phyloP scores from a whole-genome alignment of 1,140 invertebrate species.

The Varroa destructor region DNA sequence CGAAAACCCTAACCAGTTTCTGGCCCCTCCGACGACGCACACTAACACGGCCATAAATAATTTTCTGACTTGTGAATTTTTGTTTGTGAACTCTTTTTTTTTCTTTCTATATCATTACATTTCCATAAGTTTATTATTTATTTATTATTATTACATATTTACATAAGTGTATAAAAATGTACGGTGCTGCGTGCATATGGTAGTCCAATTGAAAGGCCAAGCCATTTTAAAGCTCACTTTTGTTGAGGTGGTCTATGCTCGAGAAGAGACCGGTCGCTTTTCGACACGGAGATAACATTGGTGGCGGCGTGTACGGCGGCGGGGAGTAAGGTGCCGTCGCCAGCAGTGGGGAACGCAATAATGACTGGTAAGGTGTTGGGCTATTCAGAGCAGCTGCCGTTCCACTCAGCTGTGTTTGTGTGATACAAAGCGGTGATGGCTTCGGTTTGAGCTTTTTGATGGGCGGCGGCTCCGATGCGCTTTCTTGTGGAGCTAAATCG shows the following conservation, averaged over 20 bases:
- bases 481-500: constrained; percentile 32
- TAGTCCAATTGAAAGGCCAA: no score
- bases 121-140: no score
- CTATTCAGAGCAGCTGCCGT: constrained; percentile 45
- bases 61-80: no score
- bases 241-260: constrained; percentile 37
- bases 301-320: constrained; percentile 69
- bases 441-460: constrained; percentile 49
- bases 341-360: constrained; percentile 7
- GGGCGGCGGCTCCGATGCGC: constrained; percentile 32
- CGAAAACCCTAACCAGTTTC: no score
- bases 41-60: no score
- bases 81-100: no score
- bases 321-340: constrained; percentile 36
- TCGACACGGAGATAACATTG: constrained; percentile 74
- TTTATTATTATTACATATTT: no score
- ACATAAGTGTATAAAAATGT: no score
- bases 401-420: constrained; percentile 44
- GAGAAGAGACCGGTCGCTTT: constrained; percentile 70
- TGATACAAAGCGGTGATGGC: constrained; percentile 43
- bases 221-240: constrained; percentile 15
- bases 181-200: no score
- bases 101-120: no score
- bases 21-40: no score
- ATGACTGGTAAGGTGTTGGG: constrained; percentile 8